A percentile compares a stretch with the other conserved stretches of the same genome.
Conservation (phyloP, 2,888 invertebrate genomes). For the Penaeus monodon region DNA sequence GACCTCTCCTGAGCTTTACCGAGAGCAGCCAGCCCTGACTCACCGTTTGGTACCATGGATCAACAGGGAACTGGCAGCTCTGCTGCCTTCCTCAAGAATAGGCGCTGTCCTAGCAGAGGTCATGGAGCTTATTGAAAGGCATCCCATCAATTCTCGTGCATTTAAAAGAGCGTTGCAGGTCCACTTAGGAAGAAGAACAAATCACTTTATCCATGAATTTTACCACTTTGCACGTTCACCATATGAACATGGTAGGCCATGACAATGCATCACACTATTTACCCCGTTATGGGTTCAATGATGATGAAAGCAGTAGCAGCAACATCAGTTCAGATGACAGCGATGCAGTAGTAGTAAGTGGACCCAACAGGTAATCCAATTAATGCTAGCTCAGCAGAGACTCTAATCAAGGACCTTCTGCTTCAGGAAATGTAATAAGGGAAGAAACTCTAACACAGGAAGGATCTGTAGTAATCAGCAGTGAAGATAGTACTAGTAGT, state of each 20-base stretch:
- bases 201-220: slow-evolving; percentile 91
- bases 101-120: slow-evolving; percentile 79
- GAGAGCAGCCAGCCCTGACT: slow-evolving; percentile 81
- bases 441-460: slow-evolving; percentile 60
- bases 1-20: slow-evolving; percentile 81
- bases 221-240: slow-evolving; percentile 88
- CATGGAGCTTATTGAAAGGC: slow-evolving; percentile 77
- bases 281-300: slow-evolving; percentile 41
- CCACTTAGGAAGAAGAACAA: slow-evolving; percentile 80
- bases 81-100: slow-evolving; percentile 45
- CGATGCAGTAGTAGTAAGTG: slow-evolving; percentile 52
- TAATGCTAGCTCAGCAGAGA: not conserved
- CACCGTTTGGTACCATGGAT: slow-evolving; percentile 90
- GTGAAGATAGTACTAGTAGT: slow-evolving; percentile 33
- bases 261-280: slow-evolving; percentile 67
- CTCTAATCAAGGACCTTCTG: slow-evolving; percentile 8
- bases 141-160: slow-evolving; percentile 78
- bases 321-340: slow-evolving; percentile 50
- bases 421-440: slow-evolving; percentile 41
- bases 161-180: slow-evolving; percentile 80
- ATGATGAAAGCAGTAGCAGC: slow-evolving; percentile 28
- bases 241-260: slow-evolving; percentile 84
- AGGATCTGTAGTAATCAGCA: slow-evolving; percentile 62
- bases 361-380: slow-evolving; percentile 44
- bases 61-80: slow-evolving; percentile 84